Base-by-base conservation (phyloP, 2,113 vertebrate genomes). In the Callorhinus ursinus region DNA sequence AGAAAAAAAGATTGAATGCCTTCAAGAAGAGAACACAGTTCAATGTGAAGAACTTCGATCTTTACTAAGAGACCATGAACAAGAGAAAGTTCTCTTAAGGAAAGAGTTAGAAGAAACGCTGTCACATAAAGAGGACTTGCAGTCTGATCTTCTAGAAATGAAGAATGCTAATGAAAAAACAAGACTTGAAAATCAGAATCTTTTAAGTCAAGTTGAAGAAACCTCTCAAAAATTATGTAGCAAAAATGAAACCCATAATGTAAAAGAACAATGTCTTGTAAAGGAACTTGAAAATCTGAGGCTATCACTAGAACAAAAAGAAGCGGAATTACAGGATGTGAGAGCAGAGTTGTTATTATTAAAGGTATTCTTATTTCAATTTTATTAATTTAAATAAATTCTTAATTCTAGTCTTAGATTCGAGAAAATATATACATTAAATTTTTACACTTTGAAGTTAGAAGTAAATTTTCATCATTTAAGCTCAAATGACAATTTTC, bases 121-220 rank as follows among this genome's bases (percentile, higher is more conserved):
- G 57, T 98, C 98, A 92, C 99, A 99, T 96, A 99, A 98, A 22
- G 99, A 99, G 95, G 98, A 97, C 0, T 97, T 99, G 65, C 99
- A 99, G 69, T 96, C 61, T 90, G 99, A 99, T 96, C 98, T 99
- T 96, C 96, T 98, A 42, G 99, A 99, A 46, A 98, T 99, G 98
- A 99, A 99, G 94, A 97, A 95, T 42, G 97, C 97, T 90, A 98
- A 98, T 98, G 99, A 99, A 95, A 99, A 99, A 98, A 88, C 98
- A 55, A 98, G 92, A 14, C 98, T 77, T 88, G 99, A 99, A 98
- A 99, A 99, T 98, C 98, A 99, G 90, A 98, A 97, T 93, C 98
- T 99, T 86, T 90, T 99, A 88, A 88, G 96, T 95, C 98, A 98
- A 28, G 79, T 99, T 96, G 98, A 98, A 96, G 98, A 98, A 94